Conservation (phyloP, 2,113 vertebrate species). For the Sinosuthora webbiana region DNA sequence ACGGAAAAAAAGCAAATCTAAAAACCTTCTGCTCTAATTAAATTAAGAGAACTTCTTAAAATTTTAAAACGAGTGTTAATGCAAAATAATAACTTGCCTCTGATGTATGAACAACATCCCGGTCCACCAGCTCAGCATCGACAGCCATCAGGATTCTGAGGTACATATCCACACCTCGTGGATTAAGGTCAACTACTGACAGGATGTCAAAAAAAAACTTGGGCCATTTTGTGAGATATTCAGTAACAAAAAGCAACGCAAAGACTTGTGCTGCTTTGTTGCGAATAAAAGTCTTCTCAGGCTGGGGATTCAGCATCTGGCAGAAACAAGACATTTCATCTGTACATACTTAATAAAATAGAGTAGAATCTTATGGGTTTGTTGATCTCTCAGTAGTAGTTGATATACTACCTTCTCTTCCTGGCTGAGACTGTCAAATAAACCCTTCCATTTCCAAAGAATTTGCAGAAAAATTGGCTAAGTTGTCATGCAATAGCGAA, state of each 20-base stretch:
- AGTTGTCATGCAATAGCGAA: not conserved
- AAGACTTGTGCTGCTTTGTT: constrained; percentile 99
- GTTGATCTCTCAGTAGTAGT: not conserved
- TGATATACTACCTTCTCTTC: not conserved
- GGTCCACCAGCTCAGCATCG: constrained; percentile 93
- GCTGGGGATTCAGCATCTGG: constrained; percentile 87
- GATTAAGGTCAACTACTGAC: constrained; percentile 89
- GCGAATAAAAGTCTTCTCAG: constrained; percentile 96
- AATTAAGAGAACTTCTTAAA: not conserved
- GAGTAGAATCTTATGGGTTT: not conserved
- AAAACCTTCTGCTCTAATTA: not conserved
- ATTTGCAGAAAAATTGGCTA: not conserved
- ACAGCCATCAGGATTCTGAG: constrained; percentile 96
- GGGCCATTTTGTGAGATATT: constrained; percentile 95
- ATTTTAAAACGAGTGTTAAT: not conserved
- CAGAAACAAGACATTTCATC: constrained; percentile 35
- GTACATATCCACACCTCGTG: constrained; percentile 92
- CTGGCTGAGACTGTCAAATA: not conserved
- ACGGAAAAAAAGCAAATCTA: not conserved
- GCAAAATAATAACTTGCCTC: constrained; percentile 77
- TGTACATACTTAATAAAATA: not conserved
- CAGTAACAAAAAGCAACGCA: constrained; percentile 92
- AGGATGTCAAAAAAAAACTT: constrained; percentile 98
- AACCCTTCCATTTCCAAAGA: not conserved
- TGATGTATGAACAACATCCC: constrained; percentile 89